phyloP scores from a whole-genome alignment of 2,797 vertebrate species.

The Leucoraja ocellata region DNA sequence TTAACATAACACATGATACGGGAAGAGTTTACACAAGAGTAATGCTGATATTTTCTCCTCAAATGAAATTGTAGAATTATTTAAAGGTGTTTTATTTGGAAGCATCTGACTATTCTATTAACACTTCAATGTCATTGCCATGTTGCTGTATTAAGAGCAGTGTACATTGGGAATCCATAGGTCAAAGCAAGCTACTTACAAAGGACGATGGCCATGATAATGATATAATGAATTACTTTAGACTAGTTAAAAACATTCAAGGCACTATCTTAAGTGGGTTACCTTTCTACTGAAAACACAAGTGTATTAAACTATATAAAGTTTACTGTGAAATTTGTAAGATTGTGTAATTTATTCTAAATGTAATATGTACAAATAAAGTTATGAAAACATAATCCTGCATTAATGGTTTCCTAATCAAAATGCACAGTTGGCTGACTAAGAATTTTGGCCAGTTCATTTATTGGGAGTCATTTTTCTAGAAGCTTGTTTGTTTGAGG shows the following conservation, averaged over 20 bases:
- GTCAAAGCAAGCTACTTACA: conserved; percentile 21
- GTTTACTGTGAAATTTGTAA: conserved; percentile 38
- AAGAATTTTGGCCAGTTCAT: neutral
- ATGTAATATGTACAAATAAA: conserved; percentile 38
- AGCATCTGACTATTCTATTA: neutral
- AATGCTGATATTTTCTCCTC: neutral
- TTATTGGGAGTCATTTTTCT: neutral
- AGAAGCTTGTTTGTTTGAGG: neutral
- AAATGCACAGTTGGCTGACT: neutral
- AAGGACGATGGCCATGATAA: neutral
- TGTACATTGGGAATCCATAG: conserved; percentile 15
- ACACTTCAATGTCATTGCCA: neutral
- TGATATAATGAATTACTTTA: conserved; percentile 2
- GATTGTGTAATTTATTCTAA: conserved; percentile 36
- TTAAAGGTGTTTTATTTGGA: neutral
- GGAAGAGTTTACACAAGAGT: neutral
- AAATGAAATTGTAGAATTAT: neutral
- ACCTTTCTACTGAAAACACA: conserved; percentile 29
- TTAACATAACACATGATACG: neutral
- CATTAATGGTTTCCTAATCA: neutral
- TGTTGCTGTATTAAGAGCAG: conserved; percentile 15
- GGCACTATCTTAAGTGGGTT: conserved; percentile 34
- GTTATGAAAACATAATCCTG: conserved; percentile 28
- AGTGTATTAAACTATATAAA: conserved; percentile 36
- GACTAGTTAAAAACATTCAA: neutral